Conservation (phyloP, 2,113 vertebrate species). For the Paraplagusia blochii region DNA sequence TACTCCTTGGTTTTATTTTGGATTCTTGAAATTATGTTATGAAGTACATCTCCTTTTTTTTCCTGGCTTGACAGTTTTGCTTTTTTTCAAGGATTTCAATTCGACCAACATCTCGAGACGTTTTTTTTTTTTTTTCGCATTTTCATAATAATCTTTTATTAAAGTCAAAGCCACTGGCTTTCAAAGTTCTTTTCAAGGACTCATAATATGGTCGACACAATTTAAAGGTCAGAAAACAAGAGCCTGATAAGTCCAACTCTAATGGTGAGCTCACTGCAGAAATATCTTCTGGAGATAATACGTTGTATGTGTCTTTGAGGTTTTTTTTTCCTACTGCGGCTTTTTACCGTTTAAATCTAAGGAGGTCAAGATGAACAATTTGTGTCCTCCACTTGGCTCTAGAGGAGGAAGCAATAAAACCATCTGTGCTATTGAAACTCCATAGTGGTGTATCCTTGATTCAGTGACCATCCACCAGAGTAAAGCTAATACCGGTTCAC, state of each 20-base stretch:
- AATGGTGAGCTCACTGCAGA: background rate
- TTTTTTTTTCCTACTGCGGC: constrained; percentile 13
- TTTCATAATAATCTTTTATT: constrained; percentile 47
- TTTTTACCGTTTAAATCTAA: constrained; percentile 14
- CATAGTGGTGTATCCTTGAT: constrained; percentile 21
- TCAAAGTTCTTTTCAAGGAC: constrained; percentile 42
- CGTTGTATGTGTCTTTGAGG: background rate
- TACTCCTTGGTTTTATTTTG: background rate
- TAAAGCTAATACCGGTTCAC: constrained; percentile 26
- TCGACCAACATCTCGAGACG: constrained; percentile 53
- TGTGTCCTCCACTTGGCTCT: constrained; percentile 3
- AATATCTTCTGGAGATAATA: too few relatives aligned
- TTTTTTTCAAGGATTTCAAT: constrained; percentile 50
- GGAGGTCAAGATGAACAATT: constrained; percentile 13
- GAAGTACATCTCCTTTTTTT: constrained; percentile 17
- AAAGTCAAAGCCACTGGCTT: constrained; percentile 38
- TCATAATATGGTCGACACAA: constrained; percentile 38
- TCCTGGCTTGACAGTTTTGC: constrained; percentile 51
- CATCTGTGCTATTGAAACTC: constrained; percentile 39
- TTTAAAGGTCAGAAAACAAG: constrained; percentile 58
- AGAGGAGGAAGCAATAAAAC: constrained; percentile 10
- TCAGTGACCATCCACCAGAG: constrained; percentile 23
- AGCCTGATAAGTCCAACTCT: constrained; percentile 48
- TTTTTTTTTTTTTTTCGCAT: constrained; percentile 16
- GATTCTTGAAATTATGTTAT: constrained; percentile 15